phyloP scores from a whole-genome alignment of 1,140 invertebrate genomes.

The Gonatopus flavifemur region DNA sequence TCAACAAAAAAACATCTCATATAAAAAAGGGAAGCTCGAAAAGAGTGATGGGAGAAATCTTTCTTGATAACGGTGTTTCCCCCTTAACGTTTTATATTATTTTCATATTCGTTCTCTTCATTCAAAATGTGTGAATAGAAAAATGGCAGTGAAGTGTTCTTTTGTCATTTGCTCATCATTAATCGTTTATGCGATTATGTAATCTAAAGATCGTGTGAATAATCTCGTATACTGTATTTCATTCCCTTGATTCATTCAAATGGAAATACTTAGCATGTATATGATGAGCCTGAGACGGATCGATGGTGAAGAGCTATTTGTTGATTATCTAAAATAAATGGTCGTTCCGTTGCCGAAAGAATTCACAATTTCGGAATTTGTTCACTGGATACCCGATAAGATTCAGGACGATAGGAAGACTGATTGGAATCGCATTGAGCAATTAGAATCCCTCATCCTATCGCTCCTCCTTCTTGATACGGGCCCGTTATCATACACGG shows the following conservation, averaged over 20 bases:
- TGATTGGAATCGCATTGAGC: conserved; percentile 23
- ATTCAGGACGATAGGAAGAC: conserved; percentile 27
- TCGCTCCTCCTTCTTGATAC: conserved; percentile 69
- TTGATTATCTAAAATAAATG: too few relatives aligned
- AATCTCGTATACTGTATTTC: too few relatives aligned
- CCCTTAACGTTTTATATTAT: conserved; percentile 6
- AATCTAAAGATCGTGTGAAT: too few relatives aligned
- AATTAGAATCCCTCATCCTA: conserved; percentile 46
- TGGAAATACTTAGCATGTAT: too few relatives aligned
- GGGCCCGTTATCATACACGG: conserved; percentile 79
- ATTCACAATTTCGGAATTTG: too few relatives aligned
- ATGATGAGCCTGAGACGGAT: too few relatives aligned
- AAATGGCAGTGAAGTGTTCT: conserved; percentile 45
- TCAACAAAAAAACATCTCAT: conserved; percentile 15
- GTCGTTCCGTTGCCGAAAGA: too few relatives aligned
- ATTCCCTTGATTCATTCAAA: too few relatives aligned
- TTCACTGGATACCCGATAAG: conserved; percentile 13
- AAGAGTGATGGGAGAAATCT: conserved; percentile 17
- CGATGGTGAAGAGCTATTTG: too few relatives aligned
- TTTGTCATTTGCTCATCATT: background rate
- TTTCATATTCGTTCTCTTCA: conserved; percentile 12
- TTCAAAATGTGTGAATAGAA: conserved; percentile 37
- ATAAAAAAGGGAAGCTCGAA: conserved; percentile 39
- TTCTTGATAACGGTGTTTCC: background rate
- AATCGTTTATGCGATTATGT: too few relatives aligned